These are phyloP conservation scores for Silurus meridionalis DNA, from an alignment of 2,113 vertebrate genomes.

Conservation along the genomic window DNA sequence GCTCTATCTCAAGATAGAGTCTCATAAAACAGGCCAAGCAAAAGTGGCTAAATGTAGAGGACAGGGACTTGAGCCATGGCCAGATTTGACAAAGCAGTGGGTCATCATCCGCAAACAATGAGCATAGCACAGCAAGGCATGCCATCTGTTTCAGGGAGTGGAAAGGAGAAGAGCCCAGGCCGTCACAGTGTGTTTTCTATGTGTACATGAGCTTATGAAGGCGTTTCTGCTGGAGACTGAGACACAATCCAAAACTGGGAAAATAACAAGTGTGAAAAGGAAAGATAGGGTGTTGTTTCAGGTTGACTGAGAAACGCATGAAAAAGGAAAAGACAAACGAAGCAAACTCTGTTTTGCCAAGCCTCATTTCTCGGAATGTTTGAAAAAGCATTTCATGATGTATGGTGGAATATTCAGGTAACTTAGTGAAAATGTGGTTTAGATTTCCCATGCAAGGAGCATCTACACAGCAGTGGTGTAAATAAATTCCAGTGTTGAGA, in stretches of 20 bases:
- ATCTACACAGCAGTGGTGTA: not conserved
- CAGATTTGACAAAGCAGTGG: constrained; percentile 57
- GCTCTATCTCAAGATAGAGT: constrained; percentile 17
- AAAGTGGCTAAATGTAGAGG: constrained; percentile 53
- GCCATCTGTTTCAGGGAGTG: constrained; percentile 59
- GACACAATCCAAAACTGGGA: constrained; percentile 9
- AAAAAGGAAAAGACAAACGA: not conserved
- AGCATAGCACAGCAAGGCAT: constrained; percentile 44
- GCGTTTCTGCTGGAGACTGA: constrained; percentile 29
- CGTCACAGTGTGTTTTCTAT: constrained; percentile 33
- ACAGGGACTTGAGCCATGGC: constrained; percentile 56
- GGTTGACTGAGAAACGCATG: not conserved
- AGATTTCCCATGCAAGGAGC: not conserved
- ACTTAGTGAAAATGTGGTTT: not conserved
- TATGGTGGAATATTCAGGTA: not conserved
- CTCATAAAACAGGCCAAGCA: constrained; percentile 31
- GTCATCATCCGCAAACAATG: constrained; percentile 58
- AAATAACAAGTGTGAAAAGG: constrained; percentile 2
- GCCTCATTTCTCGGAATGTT: not conserved
- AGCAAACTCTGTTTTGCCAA: not conserved
- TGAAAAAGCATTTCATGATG: not conserved
- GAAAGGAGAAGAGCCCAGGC: constrained; percentile 36
- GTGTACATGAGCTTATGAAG: constrained; percentile 41
- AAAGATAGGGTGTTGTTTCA: not conserved
- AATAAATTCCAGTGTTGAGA: not conserved